phyloP scores from a whole-genome alignment of 2,113 vertebrate species.

The Todiramphus chloris region DNA sequence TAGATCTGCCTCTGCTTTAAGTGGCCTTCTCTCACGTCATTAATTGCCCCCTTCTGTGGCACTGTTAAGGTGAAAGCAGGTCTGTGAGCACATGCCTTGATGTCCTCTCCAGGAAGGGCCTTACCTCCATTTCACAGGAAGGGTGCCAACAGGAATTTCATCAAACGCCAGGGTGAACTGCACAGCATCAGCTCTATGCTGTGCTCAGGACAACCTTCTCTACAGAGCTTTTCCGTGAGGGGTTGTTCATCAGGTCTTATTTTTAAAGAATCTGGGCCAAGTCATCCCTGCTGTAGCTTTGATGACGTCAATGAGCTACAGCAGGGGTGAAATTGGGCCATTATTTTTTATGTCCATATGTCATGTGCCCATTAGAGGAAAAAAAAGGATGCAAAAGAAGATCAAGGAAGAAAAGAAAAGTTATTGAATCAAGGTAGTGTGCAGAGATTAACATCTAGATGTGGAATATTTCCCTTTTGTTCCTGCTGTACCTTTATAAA shows the following conservation, averaged over 20 bases:
- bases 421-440: neutral
- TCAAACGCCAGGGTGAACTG: neutral
- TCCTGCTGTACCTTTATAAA: neutral
- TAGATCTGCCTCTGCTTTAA: neutral
- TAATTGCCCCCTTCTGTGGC: neutral
- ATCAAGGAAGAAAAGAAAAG: constrained; percentile 44
- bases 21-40: neutral
- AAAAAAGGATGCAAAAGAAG: neutral
- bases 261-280: constrained; percentile 71
- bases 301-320: constrained; percentile 67
- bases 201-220: constrained; percentile 35
- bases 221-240: constrained; percentile 45
- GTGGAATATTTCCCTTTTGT: neutral
- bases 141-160: neutral
- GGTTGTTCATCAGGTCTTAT: constrained; percentile 55
- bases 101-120: neutral
- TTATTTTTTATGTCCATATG: constrained; percentile 66
- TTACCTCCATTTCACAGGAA: neutral
- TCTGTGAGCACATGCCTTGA: neutral
- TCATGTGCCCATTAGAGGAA: constrained; percentile 49
- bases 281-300: constrained; percentile 67
- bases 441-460: constrained; percentile 13
- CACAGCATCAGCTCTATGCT: neutral
- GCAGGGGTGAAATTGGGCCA: constrained; percentile 66
- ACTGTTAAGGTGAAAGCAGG: neutral